Evolutionary conservation across 2,113 vertebrate species (phyloP), one percentile per base, ranked within the genome.

Genomic region (Pelvicachromis taeniatus): DNA sequence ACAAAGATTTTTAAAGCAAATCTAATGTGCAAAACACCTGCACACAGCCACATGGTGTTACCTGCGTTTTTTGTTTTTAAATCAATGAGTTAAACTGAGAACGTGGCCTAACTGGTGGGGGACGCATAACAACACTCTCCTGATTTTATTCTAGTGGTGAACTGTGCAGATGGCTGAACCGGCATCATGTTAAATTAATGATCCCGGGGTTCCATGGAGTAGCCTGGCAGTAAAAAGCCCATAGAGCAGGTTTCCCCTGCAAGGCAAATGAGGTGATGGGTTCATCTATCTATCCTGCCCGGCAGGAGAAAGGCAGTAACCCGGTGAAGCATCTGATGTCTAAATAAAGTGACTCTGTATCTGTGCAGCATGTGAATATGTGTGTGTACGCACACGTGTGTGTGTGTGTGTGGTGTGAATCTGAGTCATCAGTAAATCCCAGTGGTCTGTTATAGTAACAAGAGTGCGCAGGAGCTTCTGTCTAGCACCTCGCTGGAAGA

Each of bases 321-420:
- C 82, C 81, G 53, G 68, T 3, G 23, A 84, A 85, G 88, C 73
- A 89, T 82, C 81, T 31, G 52, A 86, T 70, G 84, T 85, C 88
- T 83, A 91, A 91, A 94, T 93, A 82, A 93, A 93, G 89, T 89
- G 87, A 81, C 85, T 89, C 56, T 73, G 73, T 13, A 31, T 63
- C 50, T 78, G 13, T 42, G 55, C 77, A 68, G 48, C 31, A 5
- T 50, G 40, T 56, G n/a, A 53, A 45, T 61, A 26, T 9, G 40
- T 56, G 26, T 79, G 26, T 45, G 45, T 16, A 14, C 33, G n/a
- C 23, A 2, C 1, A 7, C 3, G 14, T 58, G 55, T 58, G 54
- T 21, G 8, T 17, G 21, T 12, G 53, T 2, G 17, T 48, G 7
- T 33, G 19, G 26, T 55, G 23, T 58, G 81, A 70, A 40, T 77